These are phyloP conservation scores for Emmelina monodactyla DNA, from an alignment of 2,888 invertebrate genomes.

Conservation along the genomic window DNA sequence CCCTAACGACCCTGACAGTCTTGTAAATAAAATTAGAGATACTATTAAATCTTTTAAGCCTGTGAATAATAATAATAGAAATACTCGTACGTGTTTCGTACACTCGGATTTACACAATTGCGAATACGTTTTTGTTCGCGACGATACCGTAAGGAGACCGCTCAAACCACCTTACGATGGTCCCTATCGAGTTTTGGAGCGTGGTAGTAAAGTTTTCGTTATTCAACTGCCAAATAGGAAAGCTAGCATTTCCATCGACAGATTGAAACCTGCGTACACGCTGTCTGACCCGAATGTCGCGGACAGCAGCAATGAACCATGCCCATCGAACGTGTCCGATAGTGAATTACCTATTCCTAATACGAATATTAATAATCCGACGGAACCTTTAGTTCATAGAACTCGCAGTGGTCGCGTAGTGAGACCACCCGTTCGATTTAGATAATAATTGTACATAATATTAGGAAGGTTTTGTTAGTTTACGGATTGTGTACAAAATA, in stretches of 20 bases:
- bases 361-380: too few species aligned
- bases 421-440: too few species aligned
- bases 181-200: constrained; percentile 9
- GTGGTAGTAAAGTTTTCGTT: constrained; percentile 5
- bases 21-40: background rate
- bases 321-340: too few species aligned
- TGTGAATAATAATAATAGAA: constrained; percentile 3
- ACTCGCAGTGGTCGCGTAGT: too few species aligned
- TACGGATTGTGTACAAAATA: too few species aligned
- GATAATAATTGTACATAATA: too few species aligned
- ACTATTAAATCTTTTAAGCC: constrained; percentile 5
- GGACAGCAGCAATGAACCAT: too few species aligned
- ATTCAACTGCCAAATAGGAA: constrained; percentile 6
- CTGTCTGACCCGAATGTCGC: background rate
- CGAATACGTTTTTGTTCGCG: constrained; percentile 9
- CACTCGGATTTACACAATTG: constrained; percentile 5
- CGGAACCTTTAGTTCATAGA: too few species aligned
- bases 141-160: constrained; percentile 10
- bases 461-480: too few species aligned
- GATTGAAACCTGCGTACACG: constrained; percentile 10
- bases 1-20: background rate
- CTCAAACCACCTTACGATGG: constrained; percentile 13
- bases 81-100: constrained; percentile 3
- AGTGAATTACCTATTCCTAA: too few species aligned
- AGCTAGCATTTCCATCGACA: constrained; percentile 8